phyloP scores from a whole-genome alignment of 2,888 invertebrate species.

The Drepanosiphum platanoidis region DNA sequence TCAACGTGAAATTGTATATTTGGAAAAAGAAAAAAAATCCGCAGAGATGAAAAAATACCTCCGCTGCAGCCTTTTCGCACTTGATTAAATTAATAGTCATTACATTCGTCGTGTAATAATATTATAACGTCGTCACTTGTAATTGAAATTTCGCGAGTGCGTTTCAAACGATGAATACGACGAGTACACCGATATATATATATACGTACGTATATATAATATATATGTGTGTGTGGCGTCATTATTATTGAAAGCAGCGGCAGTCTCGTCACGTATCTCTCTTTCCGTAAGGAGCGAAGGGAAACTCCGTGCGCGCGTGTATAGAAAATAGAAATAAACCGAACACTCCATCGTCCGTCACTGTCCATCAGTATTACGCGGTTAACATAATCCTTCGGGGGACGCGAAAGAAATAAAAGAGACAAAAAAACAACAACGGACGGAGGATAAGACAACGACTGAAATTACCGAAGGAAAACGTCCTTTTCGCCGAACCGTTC shows the following conservation, averaged over 20 bases:
- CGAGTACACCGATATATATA: neutral
- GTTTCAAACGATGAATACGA: too few relatives aligned
- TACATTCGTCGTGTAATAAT: neutral
- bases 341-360: neutral
- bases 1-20: neutral
- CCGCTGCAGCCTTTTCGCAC: neutral
- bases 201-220: constrained; percentile 63
- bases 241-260: neutral
- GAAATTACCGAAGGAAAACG: neutral
- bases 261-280: neutral
- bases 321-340: neutral
- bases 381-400: constrained; percentile 69
- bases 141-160: neutral
- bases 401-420: neutral
- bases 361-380: constrained; percentile 79
- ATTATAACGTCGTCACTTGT: neutral
- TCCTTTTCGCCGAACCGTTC: too few relatives aligned
- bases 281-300: constrained; percentile 71
- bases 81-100: neutral
- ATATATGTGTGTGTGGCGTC: neutral
- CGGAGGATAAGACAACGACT: too few relatives aligned
- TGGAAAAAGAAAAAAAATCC: neutral
- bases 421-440: too few relatives aligned
- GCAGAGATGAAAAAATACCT: neutral
- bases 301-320: constrained; percentile 67